These are phyloP conservation scores for Ochlodes sylvanus DNA, from an alignment of 2,888 invertebrate species.

Conservation along the genomic window DNA sequence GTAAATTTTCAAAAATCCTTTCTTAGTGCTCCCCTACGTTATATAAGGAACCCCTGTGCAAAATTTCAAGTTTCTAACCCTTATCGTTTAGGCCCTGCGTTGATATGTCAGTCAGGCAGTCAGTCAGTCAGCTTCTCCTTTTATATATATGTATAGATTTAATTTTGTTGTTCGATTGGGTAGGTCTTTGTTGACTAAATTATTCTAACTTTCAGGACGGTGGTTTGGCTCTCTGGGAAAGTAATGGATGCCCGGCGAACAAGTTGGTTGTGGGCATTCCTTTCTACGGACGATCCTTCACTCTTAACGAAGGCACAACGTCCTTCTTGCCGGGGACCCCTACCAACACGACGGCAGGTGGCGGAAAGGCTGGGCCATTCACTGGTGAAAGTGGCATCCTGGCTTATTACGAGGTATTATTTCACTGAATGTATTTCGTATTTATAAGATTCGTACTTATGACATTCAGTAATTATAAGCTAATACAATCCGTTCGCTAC, in stretches of 20 bases:
- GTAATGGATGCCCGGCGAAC: slow-evolving; percentile 93
- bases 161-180: no score
- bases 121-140: no score
- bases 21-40: no score
- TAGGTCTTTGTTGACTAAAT: background rate
- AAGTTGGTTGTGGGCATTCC: slow-evolving; percentile 95
- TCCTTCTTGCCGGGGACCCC: background rate
- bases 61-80: no score
- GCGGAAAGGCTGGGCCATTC: background rate
- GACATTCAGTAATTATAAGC: no score
- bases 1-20: no score
- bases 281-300: slow-evolving; percentile 94
- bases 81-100: no score
- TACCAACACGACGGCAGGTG: background rate
- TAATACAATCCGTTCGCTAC: no score
- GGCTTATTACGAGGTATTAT: slow-evolving; percentile 34
- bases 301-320: slow-evolving; percentile 81
- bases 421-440: background rate
- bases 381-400: background rate
- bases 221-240: slow-evolving; percentile 92
- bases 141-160: no score
- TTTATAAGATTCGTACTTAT: no score
- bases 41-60: no score
- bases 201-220: background rate
- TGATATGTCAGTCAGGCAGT: no score